phyloP scores from a whole-genome alignment of 2,888 invertebrate genomes.

The Choristoneura rosaceana region DNA sequence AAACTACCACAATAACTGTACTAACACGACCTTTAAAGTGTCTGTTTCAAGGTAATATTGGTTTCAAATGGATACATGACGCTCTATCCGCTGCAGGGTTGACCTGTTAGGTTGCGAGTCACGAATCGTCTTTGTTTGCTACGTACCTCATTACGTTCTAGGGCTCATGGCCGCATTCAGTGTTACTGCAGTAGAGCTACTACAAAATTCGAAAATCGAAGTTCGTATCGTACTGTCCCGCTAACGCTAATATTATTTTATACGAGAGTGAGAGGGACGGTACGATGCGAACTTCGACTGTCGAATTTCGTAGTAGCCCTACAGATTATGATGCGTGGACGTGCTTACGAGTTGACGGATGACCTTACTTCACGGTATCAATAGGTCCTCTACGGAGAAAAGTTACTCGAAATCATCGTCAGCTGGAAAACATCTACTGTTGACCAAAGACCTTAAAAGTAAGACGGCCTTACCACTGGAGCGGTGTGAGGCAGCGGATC shows the following conservation, averaged over 20 bases:
- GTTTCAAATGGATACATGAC: background rate
- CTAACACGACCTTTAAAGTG: background rate
- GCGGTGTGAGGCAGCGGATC: too few species aligned
- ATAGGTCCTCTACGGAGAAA: background rate
- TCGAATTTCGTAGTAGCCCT: too few species aligned
- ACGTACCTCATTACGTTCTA: conserved; percentile 11
- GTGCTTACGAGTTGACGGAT: conserved; percentile 1
- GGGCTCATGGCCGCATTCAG: background rate
- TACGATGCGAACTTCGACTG: too few species aligned
- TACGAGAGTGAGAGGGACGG: too few species aligned
- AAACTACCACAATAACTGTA: background rate
- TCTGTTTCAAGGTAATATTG: background rate
- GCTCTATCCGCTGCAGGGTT: background rate
- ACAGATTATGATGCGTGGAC: background rate
- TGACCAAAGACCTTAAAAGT: too few species aligned
- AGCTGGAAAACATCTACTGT: too few species aligned
- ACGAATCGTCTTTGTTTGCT: conserved; percentile 28
- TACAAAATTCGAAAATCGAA: too few species aligned
- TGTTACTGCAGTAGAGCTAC: background rate
- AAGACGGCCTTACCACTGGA: too few species aligned
- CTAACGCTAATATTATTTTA: too few species aligned
- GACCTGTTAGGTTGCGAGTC: conserved; percentile 21
- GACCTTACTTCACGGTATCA: background rate
- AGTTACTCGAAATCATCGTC: background rate
- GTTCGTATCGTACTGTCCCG: too few species aligned